A percentile compares a stretch with the other conserved stretches of the same genome.
phyloP scores from a whole-genome alignment of 2,113 vertebrate genomes.

The Psittacara wagleri region DNA sequence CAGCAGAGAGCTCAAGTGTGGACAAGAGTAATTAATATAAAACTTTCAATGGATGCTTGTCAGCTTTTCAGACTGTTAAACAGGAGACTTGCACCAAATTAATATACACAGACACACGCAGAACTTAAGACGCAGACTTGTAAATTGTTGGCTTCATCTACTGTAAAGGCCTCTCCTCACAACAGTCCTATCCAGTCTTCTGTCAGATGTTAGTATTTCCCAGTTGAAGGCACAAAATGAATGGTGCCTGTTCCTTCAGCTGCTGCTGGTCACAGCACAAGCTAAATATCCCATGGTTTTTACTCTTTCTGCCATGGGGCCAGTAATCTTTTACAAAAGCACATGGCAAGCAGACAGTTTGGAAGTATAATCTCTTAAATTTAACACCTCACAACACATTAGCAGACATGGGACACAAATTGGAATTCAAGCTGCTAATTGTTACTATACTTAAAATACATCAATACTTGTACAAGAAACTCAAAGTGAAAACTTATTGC shows the following conservation, averaged over 20 bases:
- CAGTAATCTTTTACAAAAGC: background rate
- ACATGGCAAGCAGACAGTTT: background rate
- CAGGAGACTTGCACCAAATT: background rate
- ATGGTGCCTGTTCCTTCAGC: background rate
- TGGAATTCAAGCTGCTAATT: background rate
- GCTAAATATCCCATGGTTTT: background rate
- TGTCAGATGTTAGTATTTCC: background rate
- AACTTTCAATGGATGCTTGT: background rate
- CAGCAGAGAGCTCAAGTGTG: background rate
- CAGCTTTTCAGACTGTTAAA: background rate
- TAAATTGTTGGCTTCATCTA: background rate
- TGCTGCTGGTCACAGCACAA: background rate
- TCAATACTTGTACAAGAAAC: background rate
- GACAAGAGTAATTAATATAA: background rate
- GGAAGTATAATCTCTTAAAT: background rate
- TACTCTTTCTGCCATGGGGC: background rate
- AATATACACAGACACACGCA: rapidly evolving
- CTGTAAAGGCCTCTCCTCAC: background rate
- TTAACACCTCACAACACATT: background rate
- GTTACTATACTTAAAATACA: background rate
- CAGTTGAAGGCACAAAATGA: background rate
- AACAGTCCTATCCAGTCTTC: background rate
- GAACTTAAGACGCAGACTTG: background rate
- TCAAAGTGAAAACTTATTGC: background rate
- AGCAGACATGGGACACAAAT: background rate